Evolutionary conservation across 2,888 invertebrate species (phyloP), one percentile per base, ranked within the genome.

Genomic region (Mythimna vitellina): DNA sequence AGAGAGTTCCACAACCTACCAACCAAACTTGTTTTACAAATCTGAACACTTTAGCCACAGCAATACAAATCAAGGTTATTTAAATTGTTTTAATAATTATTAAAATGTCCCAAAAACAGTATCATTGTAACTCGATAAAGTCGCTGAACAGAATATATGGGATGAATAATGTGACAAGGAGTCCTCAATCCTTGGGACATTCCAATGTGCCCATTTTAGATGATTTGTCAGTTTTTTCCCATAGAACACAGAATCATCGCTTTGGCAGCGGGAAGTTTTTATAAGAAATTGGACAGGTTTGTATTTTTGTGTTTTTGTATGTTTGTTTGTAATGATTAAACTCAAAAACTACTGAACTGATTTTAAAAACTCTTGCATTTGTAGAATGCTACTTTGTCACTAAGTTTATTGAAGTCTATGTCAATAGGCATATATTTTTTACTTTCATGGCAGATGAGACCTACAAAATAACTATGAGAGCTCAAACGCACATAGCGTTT

Each of bases 81-180:
- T 70, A 83, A 84, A 83, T 66, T 22, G 74, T 49, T 69, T 76
- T 77, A 75, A 81, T 82, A 65, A 42, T 73, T 76, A 81, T 75
- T 72, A 70, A 75, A 76, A 72, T 53, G 25, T 73, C 7, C 29
- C 29, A 20, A 83, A 73, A 78, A 65, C 64, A 51, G 61, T 70
- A 74, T 70, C 53, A 54, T 69, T 73, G 60, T 60, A 35, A 71
- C 69, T 38, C 53, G 25, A 61, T 73, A 70, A 86, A 72, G 1
- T 38, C 42, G 60, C 73, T 60, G 77, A 75, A 75, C 72, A 64
- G 74, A 73, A 72, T 70, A 64, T 70, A 73, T 72, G 69, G 68
- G 35, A 76, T 72, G 75, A 82, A 78, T 85, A 85, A 82, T 85
- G 80, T 82, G 83, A 82, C 78, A 73, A 62, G 67, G 63, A 42